Evolutionary conservation across 1,140 invertebrate species (phyloP).

Genomic region (Calliopsis andreniformis): DNA sequence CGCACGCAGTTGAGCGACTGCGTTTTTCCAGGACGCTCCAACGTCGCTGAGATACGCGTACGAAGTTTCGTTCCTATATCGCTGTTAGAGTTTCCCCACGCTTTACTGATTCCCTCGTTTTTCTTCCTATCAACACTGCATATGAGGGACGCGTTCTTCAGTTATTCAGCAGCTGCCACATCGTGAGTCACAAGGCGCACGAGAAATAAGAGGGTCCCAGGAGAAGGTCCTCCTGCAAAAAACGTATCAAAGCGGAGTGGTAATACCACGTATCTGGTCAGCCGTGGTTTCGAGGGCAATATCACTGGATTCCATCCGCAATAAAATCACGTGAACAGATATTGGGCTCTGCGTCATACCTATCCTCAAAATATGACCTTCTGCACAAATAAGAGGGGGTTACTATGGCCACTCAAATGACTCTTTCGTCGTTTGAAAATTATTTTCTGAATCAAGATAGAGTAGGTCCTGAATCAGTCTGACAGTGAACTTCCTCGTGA

Average conservation of each 20-base stretch:
- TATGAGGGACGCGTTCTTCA: background rate
- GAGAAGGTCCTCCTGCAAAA: background rate
- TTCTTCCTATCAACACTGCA: background rate
- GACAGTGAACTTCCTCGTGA: too few relatives aligned
- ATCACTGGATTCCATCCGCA: slow-evolving; percentile 22
- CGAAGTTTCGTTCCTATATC: background rate
- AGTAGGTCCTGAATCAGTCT: background rate
- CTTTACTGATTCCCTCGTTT: background rate
- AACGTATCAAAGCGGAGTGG: slow-evolving; percentile 29
- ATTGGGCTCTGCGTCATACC: slow-evolving; percentile 3
- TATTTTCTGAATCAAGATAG: background rate
- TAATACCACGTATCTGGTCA: slow-evolving; percentile 37
- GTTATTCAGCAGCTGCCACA: background rate
- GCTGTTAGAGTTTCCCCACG: background rate
- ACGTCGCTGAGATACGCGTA: background rate
- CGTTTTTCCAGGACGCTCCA: background rate
- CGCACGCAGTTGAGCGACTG: background rate
- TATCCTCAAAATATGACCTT: slow-evolving; percentile 14
- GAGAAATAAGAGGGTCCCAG: background rate
- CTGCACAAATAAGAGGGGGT: background rate
- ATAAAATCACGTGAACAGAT: slow-evolving; percentile 37
- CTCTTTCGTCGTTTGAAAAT: background rate
- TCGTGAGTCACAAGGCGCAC: background rate
- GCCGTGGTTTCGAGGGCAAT: slow-evolving; percentile 21
- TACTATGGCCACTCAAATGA: background rate